Evolutionary conservation across 2,797 vertebrate genomes (phyloP).

Genomic region (Betta splendens): DNA sequence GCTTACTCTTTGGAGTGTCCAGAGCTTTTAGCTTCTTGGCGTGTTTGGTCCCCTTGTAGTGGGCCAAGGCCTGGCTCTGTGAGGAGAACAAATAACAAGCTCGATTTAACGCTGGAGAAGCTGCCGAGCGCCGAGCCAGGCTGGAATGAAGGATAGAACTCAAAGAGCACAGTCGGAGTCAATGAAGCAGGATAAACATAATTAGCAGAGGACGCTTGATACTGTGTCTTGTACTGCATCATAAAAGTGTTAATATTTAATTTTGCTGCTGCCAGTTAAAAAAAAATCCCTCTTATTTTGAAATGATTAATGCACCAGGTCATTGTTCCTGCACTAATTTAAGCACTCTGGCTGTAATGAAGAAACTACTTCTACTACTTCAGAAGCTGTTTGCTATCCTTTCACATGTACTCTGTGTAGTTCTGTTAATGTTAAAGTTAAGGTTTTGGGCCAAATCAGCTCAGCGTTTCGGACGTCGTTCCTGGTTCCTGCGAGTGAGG

Average conservation of each 20-base stretch:
- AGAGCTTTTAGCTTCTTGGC: conserved; percentile 99
- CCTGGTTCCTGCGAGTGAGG: not conserved
- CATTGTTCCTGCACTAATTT: not conserved
- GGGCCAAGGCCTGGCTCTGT: conserved; percentile 98
- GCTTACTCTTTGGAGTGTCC: conserved; percentile 94
- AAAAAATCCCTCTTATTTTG: not conserved
- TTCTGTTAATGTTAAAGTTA: conserved; percentile 1
- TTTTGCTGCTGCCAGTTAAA: not conserved
- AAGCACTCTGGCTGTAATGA: not conserved
- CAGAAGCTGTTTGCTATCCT: not conserved
- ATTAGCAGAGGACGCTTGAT: conserved; percentile 35
- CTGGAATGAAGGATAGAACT: conserved; percentile 47
- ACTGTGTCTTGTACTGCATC: not conserved
- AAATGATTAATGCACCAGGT: not conserved
- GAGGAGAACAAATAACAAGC: conserved; percentile 87
- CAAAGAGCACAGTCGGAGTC: conserved; percentile 21
- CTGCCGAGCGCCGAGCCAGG: conserved; percentile 23
- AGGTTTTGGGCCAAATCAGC: not conserved
- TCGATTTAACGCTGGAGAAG: conserved; percentile 75
- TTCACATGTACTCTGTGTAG: not conserved
- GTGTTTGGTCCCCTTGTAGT: conserved; percentile 99
- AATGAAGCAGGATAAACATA: conserved; percentile 25
- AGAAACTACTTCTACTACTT: not conserved
- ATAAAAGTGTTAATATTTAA: not conserved
- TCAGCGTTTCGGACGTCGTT: not conserved